Percentiles rank a stretch among this genome's conserved stretches.
phyloP scores from a whole-genome alignment of 2,888 invertebrate species.

The Xanthorhoe designata region DNA sequence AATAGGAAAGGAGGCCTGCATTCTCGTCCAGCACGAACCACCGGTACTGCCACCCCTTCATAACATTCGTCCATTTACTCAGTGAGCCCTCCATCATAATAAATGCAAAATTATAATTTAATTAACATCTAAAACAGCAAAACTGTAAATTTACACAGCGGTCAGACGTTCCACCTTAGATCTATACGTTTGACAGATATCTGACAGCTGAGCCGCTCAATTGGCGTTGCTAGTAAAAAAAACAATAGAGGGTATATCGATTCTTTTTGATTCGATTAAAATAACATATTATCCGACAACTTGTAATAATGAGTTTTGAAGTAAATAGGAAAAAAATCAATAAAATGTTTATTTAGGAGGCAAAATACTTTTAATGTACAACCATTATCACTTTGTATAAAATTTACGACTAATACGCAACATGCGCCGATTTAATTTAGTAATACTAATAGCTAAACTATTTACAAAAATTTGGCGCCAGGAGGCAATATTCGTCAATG shows the following conservation, averaged over 20 bases:
- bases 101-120: conserved; percentile 66
- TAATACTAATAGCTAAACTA: conserved; percentile 79
- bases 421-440: conserved; percentile 80
- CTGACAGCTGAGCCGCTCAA: conserved; percentile 6
- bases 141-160: conserved; percentile 73
- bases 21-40: conserved; percentile 99
- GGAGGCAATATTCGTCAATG: conserved; percentile 62
- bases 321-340: too few relatives aligned
- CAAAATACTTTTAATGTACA: conserved; percentile 80
- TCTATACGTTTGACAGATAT: conserved; percentile 74
- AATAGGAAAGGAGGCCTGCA: conserved; percentile 97
- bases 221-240: conserved; percentile 55
- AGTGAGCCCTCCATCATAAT: conserved; percentile 95
- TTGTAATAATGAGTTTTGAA: background rate
- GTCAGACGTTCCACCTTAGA: conserved; percentile 68
- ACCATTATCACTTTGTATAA: conserved; percentile 81
- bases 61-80: conserved; percentile 99
- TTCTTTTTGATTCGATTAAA: background rate
- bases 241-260: background rate
- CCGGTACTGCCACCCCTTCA: conserved; percentile 99
- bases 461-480: conserved; percentile 73
- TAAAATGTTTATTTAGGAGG: conserved; percentile 45
- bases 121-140: conserved; percentile 72
- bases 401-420: conserved; percentile 76
- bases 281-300: background rate